Percentiles rank a stretch among this genome's conserved stretches.
Evolutionary conservation across 2,113 vertebrate genomes (phyloP).

Genomic region (Caretta caretta): DNA sequence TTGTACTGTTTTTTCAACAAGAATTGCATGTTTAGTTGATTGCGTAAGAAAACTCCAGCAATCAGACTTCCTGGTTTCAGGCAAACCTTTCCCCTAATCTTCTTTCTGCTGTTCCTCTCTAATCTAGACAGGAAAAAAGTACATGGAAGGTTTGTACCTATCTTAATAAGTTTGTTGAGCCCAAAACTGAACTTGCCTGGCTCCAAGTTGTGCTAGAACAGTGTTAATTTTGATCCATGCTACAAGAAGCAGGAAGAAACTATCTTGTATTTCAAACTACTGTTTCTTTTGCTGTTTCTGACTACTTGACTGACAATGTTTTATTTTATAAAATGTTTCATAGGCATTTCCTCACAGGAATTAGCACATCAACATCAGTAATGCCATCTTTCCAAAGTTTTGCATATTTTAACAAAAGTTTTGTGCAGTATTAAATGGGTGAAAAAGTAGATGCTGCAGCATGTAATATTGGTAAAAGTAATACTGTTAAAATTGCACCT

Average conservation of each 20-base stretch:
- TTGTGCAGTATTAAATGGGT: background rate
- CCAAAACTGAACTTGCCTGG: background rate
- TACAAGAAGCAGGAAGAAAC: conserved; percentile 13
- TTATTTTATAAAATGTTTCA: background rate
- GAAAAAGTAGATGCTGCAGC: conserved; percentile 23
- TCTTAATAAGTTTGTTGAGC: background rate
- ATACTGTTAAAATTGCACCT: conserved; percentile 13
- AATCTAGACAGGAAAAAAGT: background rate
- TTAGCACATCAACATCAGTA: background rate
- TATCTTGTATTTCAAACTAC: background rate
- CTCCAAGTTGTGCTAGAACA: background rate
- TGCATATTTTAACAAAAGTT: background rate
- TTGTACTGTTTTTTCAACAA: background rate
- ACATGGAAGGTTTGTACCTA: background rate
- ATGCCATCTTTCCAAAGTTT: background rate
- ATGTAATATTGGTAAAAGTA: background rate
- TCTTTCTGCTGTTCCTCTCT: background rate
- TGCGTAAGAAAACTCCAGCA: background rate
- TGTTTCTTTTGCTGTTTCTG: background rate
- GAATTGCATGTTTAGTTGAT: background rate
- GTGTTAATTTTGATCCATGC: background rate
- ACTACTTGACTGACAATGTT: background rate
- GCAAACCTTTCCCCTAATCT: background rate
- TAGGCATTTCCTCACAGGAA: conserved; percentile 14
- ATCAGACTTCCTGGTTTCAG: background rate